Percentiles rank a stretch among this genome's conserved stretches.
These are phyloP conservation scores for Protophormia terraenovae DNA, from an alignment of 2,888 invertebrate genomes.

Conservation along the genomic window DNA sequence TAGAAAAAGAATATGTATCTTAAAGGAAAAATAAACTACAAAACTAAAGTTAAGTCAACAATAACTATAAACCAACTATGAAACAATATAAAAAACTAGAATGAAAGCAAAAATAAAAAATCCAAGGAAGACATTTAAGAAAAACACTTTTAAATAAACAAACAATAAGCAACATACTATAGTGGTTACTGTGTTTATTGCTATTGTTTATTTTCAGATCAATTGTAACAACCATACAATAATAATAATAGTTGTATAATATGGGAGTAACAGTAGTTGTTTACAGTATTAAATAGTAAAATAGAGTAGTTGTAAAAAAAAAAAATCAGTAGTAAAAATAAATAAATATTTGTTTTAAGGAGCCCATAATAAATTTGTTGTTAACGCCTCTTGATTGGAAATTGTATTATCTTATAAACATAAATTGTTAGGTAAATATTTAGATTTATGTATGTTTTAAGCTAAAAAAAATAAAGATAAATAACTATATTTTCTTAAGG, in stretches of 20 bases:
- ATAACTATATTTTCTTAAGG: not conserved
- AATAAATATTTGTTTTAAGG: conserved; percentile 44
- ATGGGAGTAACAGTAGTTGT: not conserved
- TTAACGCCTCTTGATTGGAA: conserved; percentile 41
- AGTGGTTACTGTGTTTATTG: not conserved
- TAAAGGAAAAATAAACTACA: conserved; percentile 12
- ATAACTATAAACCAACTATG: not conserved
- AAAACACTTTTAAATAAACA: conserved; percentile 50
- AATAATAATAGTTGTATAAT: not conserved
- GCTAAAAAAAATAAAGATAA: not conserved
- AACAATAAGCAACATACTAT: conserved; percentile 22
- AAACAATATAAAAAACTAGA: conserved; percentile 8
- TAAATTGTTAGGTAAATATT: conserved; percentile 3
- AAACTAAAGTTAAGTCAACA: conserved; percentile 35
- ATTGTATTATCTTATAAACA: not conserved
- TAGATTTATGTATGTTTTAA: not conserved
- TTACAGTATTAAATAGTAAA: conserved; percentile 6
- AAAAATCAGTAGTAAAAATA: not conserved
- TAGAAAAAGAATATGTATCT: not conserved
- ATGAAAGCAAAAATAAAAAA: conserved; percentile 10
- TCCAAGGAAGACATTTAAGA: conserved; percentile 39
- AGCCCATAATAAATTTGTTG: conserved; percentile 31
- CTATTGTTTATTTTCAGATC: not conserved
- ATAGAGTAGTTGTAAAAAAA: not conserved
- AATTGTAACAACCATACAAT: not conserved